A percentile compares a stretch with the other conserved stretches of the same genome.
Conservation (phyloP, 2,888 invertebrate genomes). For the Pyralis farinalis region DNA sequence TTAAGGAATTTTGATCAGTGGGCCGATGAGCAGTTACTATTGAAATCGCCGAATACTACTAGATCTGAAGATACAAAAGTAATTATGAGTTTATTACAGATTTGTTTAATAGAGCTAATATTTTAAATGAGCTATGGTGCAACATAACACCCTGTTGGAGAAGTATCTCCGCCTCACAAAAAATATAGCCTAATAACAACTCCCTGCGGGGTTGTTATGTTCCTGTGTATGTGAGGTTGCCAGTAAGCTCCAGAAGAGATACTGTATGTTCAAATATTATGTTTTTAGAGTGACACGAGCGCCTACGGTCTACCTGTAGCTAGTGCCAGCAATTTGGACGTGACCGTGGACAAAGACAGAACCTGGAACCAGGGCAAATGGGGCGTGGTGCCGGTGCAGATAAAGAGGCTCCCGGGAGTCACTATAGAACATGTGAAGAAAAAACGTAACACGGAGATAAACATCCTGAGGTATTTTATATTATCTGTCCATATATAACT, state of each 20-base stretch:
- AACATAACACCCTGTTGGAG: no score
- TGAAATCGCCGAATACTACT: slow-evolving; percentile 41
- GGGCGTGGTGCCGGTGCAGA: slow-evolving; percentile 66
- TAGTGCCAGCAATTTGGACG: slow-evolving; percentile 56
- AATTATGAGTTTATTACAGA: no score
- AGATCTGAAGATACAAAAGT: slow-evolving; percentile 68
- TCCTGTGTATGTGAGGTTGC: no score
- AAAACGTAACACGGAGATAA: slow-evolving; percentile 61
- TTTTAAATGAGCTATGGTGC: no score
- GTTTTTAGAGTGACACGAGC: slow-evolving; percentile 58
- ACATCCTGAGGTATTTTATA: slow-evolving; percentile 57
- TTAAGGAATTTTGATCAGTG: slow-evolving; percentile 63
- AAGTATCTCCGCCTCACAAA: no score
- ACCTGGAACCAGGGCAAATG: slow-evolving; percentile 60
- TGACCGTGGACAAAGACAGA: slow-evolving; percentile 40
- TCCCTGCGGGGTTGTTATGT: no score
- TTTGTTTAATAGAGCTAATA: no score
- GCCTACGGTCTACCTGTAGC: slow-evolving; percentile 63
- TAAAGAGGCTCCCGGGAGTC: slow-evolving; percentile 53
- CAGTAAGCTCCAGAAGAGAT: no score
- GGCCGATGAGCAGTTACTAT: slow-evolving; percentile 64
- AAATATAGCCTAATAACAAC: no score
- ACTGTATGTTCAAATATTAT: no score
- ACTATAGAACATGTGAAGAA: slow-evolving; percentile 53
- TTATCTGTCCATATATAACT: no score